Evolutionary conservation across 2,888 invertebrate species (phyloP).

Genomic region (Amiota minor): DNA sequence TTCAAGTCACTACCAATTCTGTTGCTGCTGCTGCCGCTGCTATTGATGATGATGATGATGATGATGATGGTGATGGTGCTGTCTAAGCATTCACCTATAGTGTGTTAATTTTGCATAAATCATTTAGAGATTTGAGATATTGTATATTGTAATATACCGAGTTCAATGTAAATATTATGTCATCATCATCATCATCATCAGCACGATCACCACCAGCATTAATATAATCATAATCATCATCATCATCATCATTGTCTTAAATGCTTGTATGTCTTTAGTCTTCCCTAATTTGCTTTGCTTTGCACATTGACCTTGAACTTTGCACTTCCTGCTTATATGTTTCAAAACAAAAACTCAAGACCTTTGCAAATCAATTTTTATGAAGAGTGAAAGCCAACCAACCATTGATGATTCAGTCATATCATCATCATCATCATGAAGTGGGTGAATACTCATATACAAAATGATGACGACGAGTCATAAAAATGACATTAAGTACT

Average conservation of each 20-base stretch:
- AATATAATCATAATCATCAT: too few relatives aligned
- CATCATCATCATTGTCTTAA: neutral
- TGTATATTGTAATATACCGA: too few relatives aligned
- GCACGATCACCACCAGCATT: neutral
- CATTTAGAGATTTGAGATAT: slow-evolving; percentile 39
- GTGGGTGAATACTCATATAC: neutral
- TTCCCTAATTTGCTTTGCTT: neutral
- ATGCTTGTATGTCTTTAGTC: slow-evolving; percentile 8
- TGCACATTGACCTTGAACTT: slow-evolving; percentile 31
- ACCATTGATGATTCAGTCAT: slow-evolving; percentile 3
- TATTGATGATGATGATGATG: neutral
- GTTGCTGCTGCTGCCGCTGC: too few relatives aligned
- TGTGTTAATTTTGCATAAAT: slow-evolving; percentile 59
- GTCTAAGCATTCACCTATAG: neutral
- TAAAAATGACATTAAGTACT: slow-evolving; percentile 30
- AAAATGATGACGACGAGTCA: neutral
- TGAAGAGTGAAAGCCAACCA: neutral
- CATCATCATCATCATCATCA: slow-evolving; percentile 43
- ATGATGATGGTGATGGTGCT: neutral
- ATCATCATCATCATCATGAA: neutral
- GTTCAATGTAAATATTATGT: slow-evolving; percentile 60
- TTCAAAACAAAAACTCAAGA: neutral
- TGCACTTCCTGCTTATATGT: neutral
- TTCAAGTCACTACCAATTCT: too few relatives aligned
- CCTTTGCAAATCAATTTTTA: neutral